Conservation (phyloP, 2,888 invertebrate species). For the Tipula confusa region DNA sequence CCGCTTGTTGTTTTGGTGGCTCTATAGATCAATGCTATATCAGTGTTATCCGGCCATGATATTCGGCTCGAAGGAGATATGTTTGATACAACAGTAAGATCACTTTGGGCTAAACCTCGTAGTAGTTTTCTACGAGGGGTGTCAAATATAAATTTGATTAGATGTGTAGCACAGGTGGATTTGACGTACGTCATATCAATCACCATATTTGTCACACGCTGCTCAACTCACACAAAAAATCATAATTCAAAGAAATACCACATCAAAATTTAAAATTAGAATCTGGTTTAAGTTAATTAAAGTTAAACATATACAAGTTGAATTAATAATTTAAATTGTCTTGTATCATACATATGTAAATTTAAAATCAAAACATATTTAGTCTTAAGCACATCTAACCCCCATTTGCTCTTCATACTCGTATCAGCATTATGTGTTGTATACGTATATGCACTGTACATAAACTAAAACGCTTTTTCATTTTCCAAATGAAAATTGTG, state of each 20-base stretch:
- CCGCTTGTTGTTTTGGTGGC: too few relatives aligned
- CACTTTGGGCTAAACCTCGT: too few relatives aligned
- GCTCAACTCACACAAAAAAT: not conserved
- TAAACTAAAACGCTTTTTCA: not conserved
- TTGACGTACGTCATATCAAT: too few relatives aligned
- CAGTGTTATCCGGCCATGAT: too few relatives aligned
- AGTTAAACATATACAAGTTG: not conserved
- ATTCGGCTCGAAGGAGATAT: too few relatives aligned
- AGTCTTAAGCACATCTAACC: not conserved
- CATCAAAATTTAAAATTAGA: not conserved
- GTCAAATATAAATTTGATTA: too few relatives aligned
- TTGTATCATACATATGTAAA: constrained; percentile 3
- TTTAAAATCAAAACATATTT: not conserved
- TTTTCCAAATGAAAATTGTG: not conserved
- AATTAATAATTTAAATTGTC: not conserved
- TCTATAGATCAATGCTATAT: too few relatives aligned
- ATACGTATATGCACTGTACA: not conserved
- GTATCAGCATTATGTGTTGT: not conserved
- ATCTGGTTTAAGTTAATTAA: not conserved
- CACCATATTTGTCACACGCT: too few relatives aligned
- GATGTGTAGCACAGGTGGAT: too few relatives aligned
- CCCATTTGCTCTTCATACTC: not conserved
- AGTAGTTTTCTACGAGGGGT: too few relatives aligned
- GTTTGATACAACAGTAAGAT: too few relatives aligned
- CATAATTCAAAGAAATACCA: not conserved